A percentile compares a stretch with the other conserved stretches of the same genome.
Conservation (phyloP, 2,113 vertebrate genomes). For the Hippopotamus amphibius region DNA sequence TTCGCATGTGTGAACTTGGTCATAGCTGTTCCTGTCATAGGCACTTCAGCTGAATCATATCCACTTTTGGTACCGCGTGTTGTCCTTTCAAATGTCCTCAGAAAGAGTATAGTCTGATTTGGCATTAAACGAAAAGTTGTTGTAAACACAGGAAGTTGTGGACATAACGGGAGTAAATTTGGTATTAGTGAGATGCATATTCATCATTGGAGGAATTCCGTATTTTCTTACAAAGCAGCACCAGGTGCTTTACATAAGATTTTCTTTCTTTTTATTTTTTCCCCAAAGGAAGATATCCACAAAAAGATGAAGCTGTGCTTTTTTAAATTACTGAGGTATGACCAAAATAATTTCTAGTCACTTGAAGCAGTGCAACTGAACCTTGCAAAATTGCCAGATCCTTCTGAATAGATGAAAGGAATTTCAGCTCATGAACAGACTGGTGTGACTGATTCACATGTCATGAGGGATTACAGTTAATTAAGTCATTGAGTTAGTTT, state of each 20-base stretch:
- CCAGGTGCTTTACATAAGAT: background rate
- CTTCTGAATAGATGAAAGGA: conserved; percentile 51
- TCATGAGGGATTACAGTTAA: conserved; percentile 42
- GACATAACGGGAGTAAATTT: background rate
- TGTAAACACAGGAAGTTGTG: background rate
- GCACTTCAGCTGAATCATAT: background rate
- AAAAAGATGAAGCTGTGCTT: background rate
- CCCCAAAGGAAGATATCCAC: background rate
- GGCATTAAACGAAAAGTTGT: background rate
- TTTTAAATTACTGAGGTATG: background rate
- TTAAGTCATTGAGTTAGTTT: conserved; percentile 61
- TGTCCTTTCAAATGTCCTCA: conserved; percentile 35
- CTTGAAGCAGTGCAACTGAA: background rate
- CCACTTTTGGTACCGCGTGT: background rate
- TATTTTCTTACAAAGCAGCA: conserved; percentile 20
- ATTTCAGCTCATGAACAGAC: conserved; percentile 40
- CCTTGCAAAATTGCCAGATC: background rate
- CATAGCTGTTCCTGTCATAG: background rate
- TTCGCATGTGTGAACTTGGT: background rate
- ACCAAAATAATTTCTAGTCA: conserved; percentile 40
- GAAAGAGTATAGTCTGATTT: background rate
- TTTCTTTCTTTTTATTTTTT: background rate
- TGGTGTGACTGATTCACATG: background rate
- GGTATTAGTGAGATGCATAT: background rate
- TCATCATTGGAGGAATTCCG: background rate